Percentiles rank a stretch among this genome's conserved stretches.
Conservation (phyloP, 2,888 invertebrate species). For the Oasisia sp. region DNA sequence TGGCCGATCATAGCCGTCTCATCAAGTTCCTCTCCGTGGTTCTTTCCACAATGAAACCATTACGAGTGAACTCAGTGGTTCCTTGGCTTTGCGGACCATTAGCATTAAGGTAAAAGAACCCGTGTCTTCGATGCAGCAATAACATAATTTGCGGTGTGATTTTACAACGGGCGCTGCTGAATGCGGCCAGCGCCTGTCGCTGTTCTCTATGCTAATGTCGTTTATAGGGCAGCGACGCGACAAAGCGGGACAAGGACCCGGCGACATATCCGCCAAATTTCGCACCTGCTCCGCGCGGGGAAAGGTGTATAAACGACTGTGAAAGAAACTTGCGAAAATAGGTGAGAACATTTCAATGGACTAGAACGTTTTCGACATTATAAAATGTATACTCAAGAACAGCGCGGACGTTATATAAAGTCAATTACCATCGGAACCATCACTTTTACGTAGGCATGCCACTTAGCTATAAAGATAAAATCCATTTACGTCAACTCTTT, state of each 20-base stretch:
- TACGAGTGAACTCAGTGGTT: neutral
- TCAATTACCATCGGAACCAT: neutral
- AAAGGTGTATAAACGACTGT: neutral
- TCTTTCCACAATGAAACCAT: neutral
- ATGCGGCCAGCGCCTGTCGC: neutral
- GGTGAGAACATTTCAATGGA: neutral
- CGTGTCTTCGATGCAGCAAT: neutral
- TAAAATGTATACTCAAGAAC: neutral
- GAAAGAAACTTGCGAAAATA: neutral
- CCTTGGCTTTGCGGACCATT: neutral
- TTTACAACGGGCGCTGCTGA: neutral
- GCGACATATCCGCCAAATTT: neutral
- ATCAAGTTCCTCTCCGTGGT: neutral
- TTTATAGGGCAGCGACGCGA: neutral
- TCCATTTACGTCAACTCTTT: neutral
- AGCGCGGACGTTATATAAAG: neutral
- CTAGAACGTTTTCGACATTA: slow-evolving; percentile 12
- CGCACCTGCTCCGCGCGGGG: neutral
- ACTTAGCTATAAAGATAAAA: neutral
- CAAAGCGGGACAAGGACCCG: neutral
- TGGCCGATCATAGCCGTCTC: neutral
- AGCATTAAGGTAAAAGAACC: neutral
- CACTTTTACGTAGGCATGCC: neutral
- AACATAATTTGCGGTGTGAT: neutral
- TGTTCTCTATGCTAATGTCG: neutral